Percentiles rank a stretch among this genome's conserved stretches.
These are phyloP conservation scores for Achlya flavicornis DNA, from an alignment of 2,888 invertebrate genomes.

Conservation along the genomic window DNA sequence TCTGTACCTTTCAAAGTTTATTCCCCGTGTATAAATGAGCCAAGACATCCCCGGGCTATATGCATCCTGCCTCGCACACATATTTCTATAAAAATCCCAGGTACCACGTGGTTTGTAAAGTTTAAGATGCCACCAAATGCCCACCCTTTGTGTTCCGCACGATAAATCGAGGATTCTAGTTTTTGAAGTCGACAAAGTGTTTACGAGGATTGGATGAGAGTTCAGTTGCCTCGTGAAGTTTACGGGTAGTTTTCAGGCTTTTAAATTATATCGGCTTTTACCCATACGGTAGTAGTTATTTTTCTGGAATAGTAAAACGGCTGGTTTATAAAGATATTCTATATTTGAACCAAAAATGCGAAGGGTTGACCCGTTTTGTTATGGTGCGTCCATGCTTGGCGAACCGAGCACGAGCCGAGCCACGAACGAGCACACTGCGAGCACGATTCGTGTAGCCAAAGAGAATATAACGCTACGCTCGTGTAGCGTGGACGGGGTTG, in stretches of 20 bases:
- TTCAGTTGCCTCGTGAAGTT: background rate
- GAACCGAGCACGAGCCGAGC: too few relatives aligned
- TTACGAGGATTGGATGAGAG: background rate
- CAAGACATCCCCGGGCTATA: constrained; percentile 25
- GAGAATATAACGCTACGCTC: too few relatives aligned
- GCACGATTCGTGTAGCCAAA: too few relatives aligned
- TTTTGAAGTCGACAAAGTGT: constrained; percentile 9
- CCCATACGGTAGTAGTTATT: background rate
- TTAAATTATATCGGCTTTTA: background rate
- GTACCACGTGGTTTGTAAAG: constrained; percentile 18
- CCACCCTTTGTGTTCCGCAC: constrained; percentile 15
- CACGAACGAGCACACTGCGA: too few relatives aligned
- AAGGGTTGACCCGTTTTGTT: too few relatives aligned
- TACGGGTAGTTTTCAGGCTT: background rate
- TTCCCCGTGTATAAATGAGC: constrained; percentile 39
- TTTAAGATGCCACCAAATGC: constrained; percentile 21
- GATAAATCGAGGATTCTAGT: constrained; percentile 22
- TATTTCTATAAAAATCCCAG: constrained; percentile 36
- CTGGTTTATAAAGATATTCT: too few relatives aligned
- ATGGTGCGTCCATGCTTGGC: too few relatives aligned
- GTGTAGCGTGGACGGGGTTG: too few relatives aligned
- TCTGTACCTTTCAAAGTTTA: constrained; percentile 18
- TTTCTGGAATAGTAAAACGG: too few relatives aligned
- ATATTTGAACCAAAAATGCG: too few relatives aligned
- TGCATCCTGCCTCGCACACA: constrained; percentile 28